These are phyloP conservation scores for Athetis lepigone DNA, from an alignment of 2,888 invertebrate species.

Conservation along the genomic window DNA sequence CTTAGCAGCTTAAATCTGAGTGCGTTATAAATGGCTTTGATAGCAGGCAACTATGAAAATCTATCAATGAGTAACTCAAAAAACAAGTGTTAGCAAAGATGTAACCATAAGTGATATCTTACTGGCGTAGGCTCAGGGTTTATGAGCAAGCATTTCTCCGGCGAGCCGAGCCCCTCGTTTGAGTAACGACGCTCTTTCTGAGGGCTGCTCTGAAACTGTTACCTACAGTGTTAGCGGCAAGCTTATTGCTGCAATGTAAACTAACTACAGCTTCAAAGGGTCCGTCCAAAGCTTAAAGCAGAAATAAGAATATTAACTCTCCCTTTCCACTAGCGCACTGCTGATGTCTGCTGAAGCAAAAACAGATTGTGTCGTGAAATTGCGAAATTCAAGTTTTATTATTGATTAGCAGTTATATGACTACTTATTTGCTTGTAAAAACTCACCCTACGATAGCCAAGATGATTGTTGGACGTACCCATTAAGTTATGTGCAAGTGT, in stretches of 20 bases:
- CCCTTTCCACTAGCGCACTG: slow-evolving; percentile 27
- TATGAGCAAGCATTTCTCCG: slow-evolving; percentile 89
- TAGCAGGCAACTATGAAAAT: slow-evolving; percentile 55
- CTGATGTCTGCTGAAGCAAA: slow-evolving; percentile 50
- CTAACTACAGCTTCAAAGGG: slow-evolving; percentile 53
- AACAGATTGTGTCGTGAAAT: slow-evolving; percentile 30
- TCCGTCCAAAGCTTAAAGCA: slow-evolving; percentile 62
- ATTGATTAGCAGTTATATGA: slow-evolving; percentile 13
- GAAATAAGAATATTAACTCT: slow-evolving; percentile 25
- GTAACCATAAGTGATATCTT: slow-evolving; percentile 75
- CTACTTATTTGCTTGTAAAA: slow-evolving; percentile 20
- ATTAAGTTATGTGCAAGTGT: slow-evolving; percentile 32
- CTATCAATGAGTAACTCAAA: slow-evolving; percentile 38
- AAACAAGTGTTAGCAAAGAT: slow-evolving; percentile 49
- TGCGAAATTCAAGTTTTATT: slow-evolving; percentile 16
- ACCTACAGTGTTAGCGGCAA: slow-evolving; percentile 80
- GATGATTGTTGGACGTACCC: slow-evolving; percentile 74
- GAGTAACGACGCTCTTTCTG: slow-evolving; percentile 87
- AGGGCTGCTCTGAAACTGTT: slow-evolving; percentile 89
- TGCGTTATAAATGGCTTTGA: slow-evolving; percentile 38
- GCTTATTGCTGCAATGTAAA: slow-evolving; percentile 60
- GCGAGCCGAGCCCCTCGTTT: slow-evolving; percentile 84
- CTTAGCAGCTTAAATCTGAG: slow-evolving; percentile 27
- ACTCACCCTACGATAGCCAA: slow-evolving; percentile 38
- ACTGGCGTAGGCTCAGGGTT: slow-evolving; percentile 89